Base-by-base conservation (phyloP, 2,113 vertebrate genomes). In the Rhinoptilus africanus region DNA sequence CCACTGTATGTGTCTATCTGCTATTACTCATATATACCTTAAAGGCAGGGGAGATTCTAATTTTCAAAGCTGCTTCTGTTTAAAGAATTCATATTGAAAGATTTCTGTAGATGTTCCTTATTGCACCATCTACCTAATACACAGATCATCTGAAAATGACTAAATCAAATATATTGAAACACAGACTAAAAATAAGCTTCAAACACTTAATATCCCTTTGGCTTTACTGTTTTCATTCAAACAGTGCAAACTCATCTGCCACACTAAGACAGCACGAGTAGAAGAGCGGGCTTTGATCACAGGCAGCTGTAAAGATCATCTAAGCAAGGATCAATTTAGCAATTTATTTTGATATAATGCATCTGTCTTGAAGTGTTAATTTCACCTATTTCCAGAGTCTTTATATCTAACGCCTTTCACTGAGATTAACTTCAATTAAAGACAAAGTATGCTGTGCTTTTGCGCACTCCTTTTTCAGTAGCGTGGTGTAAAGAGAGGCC, bases 381-480 rank as follows among this genome's bases (percentile, higher is more conserved):
- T 91, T 79, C 69, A 64, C 22, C 74, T 47, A 12, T 76, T 91
- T 85, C 76, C 48, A 43, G 77, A 76, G 48, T 26, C 83, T 86
- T 57, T 57, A 83, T 64, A 17, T 23, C 13, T 19, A 7, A 53
- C 45, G 67, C 48, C 74, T 73, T 66, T 69, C 54, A 57, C 62
- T 53, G 62, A 4, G 12, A 43, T 14, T 24, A 57, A 68, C 28
- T 39, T 34, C 56, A 62, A 15, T 30, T 23, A 48, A 41, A 7
- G 43, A 24, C 18, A 12, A 11, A 63, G 8, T 4, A 8, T 0
- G 24, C n/a, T 1, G 5, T 39, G 60, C 35, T 76, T 50, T 28
- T 7, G 18, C 6, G 2, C 1, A 1, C 66, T 60, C 37, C 9
- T 1, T 45, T 11, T 41, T 30, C 1, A 8, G 8, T 1, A 9